phyloP scores from a whole-genome alignment of 2,797 vertebrate species.

The Chloroceryle amazona region DNA sequence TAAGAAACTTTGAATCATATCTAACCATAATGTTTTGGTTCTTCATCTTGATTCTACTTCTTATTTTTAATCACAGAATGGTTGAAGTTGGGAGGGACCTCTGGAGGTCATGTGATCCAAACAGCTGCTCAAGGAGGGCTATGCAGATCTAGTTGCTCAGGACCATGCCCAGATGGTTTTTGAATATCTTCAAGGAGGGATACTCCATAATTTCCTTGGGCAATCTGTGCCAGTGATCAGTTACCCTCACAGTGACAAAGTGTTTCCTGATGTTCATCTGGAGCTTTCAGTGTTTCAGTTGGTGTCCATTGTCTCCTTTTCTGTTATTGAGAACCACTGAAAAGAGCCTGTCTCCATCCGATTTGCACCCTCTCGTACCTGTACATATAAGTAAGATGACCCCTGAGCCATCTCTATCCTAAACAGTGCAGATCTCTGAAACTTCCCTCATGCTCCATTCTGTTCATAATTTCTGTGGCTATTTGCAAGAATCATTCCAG shows the following conservation, averaged over 20 bases:
- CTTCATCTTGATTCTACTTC: not conserved
- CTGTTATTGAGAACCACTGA: not conserved
- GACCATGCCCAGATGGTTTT: not conserved
- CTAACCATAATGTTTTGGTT: not conserved
- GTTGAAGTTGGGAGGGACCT: not conserved
- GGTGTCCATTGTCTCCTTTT: not conserved
- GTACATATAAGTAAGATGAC: not conserved
- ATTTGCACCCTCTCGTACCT: not conserved
- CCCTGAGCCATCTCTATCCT: not conserved
- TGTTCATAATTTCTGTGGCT: not conserved
- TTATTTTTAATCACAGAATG: not conserved
- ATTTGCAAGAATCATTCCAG: not conserved
- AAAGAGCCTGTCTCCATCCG: not conserved
- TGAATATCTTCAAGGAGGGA: too few relatives aligned
- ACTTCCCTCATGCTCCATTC: not conserved
- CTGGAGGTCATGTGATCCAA: not conserved
- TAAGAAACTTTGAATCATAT: not conserved
- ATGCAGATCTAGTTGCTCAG: rapidly evolving
- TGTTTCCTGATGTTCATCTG: not conserved
- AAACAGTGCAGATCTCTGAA: not conserved
- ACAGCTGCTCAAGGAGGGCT: not conserved
- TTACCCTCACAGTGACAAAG: not conserved
- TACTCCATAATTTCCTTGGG: too few relatives aligned
- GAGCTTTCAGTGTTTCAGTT: not conserved
- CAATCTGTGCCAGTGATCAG: not conserved